Evolutionary conservation across 2,888 invertebrate genomes (phyloP), one percentile per base, ranked within the genome.

Genomic region (Anaspis maculata): DNA sequence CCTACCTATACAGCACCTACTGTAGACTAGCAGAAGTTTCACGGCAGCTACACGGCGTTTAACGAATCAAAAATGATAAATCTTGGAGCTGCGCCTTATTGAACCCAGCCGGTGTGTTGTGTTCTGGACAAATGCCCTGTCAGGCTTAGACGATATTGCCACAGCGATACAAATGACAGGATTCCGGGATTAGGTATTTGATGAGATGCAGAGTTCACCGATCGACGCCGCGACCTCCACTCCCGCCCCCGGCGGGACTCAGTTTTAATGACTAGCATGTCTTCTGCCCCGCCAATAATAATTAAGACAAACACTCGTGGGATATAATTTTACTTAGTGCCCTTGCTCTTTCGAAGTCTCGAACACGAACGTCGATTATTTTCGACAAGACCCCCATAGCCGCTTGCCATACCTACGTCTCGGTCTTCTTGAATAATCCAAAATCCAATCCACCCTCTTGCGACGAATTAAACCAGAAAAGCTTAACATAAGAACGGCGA

Each of bases 301-400:
- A 65, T 65, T 65, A 65, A 65, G 65, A 65, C 62, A 64, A 64
- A 65, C 62, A 64, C 64, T 59, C 64, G 52, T 61, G 65, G 64
- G 64, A 61, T 56, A 44, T 42, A 43, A 42, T 42, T 45, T 45
- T 43, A 39, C 42, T 51, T 43, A 39, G 40, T 44, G 42, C 42
- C 13, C n/a, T n/a, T n/a, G n/a, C n/a, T n/a, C n/a, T n/a, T n/a
- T n/a, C n/a, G n/a, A n/a, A n/a, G n/a, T n/a, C n/a, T n/a, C n/a
- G n/a, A n/a, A n/a, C n/a, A n/a, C n/a, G n/a, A n/a, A n/a, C n/a
- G n/a, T n/a, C n/a, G n/a, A n/a, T n/a, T n/a, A n/a, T n/a, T n/a
- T n/a, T n/a, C n/a, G n/a, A n/a, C n/a, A n/a, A n/a, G n/a, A n/a
- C n/a, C n/a, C n/a, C n/a, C n/a, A n/a, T n/a, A n/a, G n/a, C n/a